Conservation (phyloP, 2,797 vertebrate species). For the Varecia variegata region DNA sequence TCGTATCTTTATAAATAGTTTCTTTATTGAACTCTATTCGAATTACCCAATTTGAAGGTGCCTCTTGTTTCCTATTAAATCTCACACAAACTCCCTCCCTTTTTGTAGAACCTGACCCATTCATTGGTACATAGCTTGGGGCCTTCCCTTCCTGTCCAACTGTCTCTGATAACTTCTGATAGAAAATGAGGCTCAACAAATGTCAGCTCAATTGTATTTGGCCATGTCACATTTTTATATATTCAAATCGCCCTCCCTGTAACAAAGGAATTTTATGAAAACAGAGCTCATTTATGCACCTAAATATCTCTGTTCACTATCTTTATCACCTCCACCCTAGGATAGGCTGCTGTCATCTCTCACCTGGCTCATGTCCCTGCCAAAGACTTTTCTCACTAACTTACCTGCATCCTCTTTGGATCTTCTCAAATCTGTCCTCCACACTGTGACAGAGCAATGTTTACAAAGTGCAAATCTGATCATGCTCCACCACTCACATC, state of each 20-base stretch:
- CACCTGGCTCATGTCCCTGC: not conserved
- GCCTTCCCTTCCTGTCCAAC: not conserved
- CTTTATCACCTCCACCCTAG: not conserved
- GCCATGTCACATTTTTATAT: not conserved
- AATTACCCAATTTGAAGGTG: not conserved
- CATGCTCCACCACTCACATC: not conserved
- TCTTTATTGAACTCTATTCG: not conserved
- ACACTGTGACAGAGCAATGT: not conserved
- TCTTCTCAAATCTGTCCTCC: not conserved
- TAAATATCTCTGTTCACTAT: not conserved
- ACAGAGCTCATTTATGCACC: not conserved
- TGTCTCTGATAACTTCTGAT: conserved; percentile 13
- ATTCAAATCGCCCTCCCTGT: not conserved
- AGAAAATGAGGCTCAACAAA: not conserved
- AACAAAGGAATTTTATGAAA: not conserved
- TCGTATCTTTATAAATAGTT: not conserved
- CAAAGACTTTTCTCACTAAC: not conserved
- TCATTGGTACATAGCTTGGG: not conserved
- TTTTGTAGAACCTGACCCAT: not conserved
- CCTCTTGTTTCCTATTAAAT: not conserved
- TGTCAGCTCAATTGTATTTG: not conserved
- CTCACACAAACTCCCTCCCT: not conserved
- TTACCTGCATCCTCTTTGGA: not conserved
- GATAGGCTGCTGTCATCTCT: not conserved
- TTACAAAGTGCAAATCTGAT: not conserved